These are phyloP conservation scores for Anolis apletophallus DNA, from an alignment of 2,797 vertebrate genomes.

Conservation along the genomic window DNA sequence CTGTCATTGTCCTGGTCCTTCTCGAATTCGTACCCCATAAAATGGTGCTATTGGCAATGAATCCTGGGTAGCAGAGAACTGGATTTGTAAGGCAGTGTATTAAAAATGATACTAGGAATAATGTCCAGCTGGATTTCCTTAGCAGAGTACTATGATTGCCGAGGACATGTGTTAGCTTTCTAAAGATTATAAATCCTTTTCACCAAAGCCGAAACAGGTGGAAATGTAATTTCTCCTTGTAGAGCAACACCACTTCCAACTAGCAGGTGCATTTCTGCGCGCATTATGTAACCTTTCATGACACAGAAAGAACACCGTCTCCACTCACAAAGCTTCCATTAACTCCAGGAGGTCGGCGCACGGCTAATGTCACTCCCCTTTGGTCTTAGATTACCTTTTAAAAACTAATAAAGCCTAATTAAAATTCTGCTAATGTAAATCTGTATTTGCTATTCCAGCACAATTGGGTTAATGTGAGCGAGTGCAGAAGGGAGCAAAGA, in stretches of 20 bases:
- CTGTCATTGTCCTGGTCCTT: neutral
- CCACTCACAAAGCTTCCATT: slow-evolving; percentile 46
- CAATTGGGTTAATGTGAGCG: slow-evolving; percentile 54
- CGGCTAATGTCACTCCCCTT: slow-evolving; percentile 29
- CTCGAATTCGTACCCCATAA: neutral
- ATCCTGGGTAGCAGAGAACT: neutral
- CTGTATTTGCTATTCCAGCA: slow-evolving; percentile 50
- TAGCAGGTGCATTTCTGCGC: neutral
- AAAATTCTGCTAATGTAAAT: slow-evolving; percentile 53
- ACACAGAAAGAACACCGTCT: neutral
- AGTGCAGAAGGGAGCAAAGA: slow-evolving; percentile 44
- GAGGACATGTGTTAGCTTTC: neutral
- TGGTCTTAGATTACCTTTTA: slow-evolving; percentile 57
- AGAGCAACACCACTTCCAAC: neutral
- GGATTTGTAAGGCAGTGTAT: neutral
- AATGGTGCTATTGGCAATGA: neutral
- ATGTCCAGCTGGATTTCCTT: neutral
- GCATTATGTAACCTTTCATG: neutral
- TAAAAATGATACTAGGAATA: neutral
- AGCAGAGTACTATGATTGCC: neutral
- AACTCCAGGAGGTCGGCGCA: slow-evolving; percentile 25
- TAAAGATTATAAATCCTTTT: neutral
- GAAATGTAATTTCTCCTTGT: neutral
- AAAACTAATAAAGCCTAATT: slow-evolving; percentile 61
- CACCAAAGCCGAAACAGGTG: neutral